Percentiles rank a stretch among this genome's conserved stretches.
These are phyloP conservation scores for Saturnia japonica DNA, from an alignment of 2,888 invertebrate genomes.

Conservation along the genomic window DNA sequence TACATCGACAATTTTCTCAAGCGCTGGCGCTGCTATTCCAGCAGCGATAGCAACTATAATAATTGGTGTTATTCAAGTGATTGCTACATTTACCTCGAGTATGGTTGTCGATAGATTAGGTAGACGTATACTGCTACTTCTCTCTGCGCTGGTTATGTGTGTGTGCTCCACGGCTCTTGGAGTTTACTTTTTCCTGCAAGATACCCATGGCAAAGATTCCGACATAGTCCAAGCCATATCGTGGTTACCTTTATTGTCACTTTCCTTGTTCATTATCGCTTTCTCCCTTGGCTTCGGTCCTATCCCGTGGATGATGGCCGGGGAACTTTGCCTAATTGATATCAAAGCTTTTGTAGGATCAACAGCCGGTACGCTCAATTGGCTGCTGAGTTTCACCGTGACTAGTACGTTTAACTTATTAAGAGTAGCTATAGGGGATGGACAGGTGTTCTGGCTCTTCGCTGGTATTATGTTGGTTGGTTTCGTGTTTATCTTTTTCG, in stretches of 20 bases:
- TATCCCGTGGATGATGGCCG: slow-evolving; percentile 92
- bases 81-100: slow-evolving; percentile 88
- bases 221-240: slow-evolving; percentile 79
- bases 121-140: slow-evolving; percentile 87
- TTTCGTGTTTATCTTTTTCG: slow-evolving; percentile 85
- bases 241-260: slow-evolving; percentile 88
- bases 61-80: slow-evolving; percentile 91
- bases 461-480: slow-evolving; percentile 85
- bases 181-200: slow-evolving; percentile 84
- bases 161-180: slow-evolving; percentile 87
- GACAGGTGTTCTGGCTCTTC: slow-evolving; percentile 89
- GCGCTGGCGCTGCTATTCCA: slow-evolving; percentile 82
- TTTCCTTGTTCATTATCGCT: slow-evolving; percentile 89
- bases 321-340: slow-evolving; percentile 90
- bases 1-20: slow-evolving; percentile 86
- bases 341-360: slow-evolving; percentile 90
- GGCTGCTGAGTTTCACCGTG: slow-evolving; percentile 90
- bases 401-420: slow-evolving; percentile 87
- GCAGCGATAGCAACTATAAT: slow-evolving; percentile 86
- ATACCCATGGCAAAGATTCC: slow-evolving; percentile 48
- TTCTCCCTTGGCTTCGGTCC: slow-evolving; percentile 94
- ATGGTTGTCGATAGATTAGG: slow-evolving; percentile 91
- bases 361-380: slow-evolving; percentile 90
- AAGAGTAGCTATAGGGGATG: slow-evolving; percentile 78
- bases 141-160: slow-evolving; percentile 87